These are phyloP conservation scores for Herpetotheres cachinnans DNA, from an alignment of 2,113 vertebrate species.

Conservation along the genomic window DNA sequence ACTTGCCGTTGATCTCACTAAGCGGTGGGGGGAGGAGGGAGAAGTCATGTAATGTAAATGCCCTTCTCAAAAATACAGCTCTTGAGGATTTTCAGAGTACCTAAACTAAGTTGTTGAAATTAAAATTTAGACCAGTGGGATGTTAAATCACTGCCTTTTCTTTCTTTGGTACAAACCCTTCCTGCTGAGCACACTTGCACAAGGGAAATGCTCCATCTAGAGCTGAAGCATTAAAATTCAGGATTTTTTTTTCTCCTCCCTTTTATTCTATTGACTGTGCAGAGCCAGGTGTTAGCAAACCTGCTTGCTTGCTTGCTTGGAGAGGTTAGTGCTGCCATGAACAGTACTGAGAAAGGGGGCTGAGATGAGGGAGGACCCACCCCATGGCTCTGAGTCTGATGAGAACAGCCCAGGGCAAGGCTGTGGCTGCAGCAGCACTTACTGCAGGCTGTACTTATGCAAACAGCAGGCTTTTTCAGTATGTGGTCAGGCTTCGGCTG, in stretches of 20 bases:
- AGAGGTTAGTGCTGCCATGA: background rate
- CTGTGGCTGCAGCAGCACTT: background rate
- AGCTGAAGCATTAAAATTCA: background rate
- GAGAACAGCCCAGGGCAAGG: background rate
- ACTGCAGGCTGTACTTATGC: background rate
- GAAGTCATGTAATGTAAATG: background rate
- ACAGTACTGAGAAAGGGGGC: background rate
- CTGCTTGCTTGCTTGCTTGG: background rate
- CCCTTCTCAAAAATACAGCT: background rate
- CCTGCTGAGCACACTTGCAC: background rate
- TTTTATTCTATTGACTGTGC: background rate
- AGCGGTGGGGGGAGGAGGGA: background rate
- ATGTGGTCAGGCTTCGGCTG: background rate
- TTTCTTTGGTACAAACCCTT: background rate
- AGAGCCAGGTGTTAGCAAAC: background rate
- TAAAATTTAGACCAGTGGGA: background rate
- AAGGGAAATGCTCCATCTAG: background rate
- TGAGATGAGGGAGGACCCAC: background rate
- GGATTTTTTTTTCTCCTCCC: rapidly evolving
- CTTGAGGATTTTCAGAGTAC: background rate
- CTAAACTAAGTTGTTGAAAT: background rate
- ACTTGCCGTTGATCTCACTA: rapidly evolving
- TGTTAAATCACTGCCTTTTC: background rate
- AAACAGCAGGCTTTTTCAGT: background rate
- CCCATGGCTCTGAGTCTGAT: rapidly evolving